These are phyloP conservation scores for Camponotus floridanus DNA, from an alignment of 1,140 invertebrate species.

Conservation along the genomic window DNA sequence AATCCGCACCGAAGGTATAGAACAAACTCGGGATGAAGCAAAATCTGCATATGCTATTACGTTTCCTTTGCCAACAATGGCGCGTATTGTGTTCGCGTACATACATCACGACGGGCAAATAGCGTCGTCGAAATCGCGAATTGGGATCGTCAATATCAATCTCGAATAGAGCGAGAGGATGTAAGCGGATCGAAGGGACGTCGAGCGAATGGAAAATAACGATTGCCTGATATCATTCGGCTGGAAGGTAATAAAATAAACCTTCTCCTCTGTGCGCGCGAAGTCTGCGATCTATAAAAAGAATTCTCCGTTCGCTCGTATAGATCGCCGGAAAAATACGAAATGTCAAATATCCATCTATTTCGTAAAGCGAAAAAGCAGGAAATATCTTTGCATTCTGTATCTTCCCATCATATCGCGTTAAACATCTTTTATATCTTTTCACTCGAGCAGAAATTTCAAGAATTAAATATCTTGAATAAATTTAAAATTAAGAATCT, in stretches of 20 bases:
- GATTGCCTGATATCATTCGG: constrained; percentile 73
- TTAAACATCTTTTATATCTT: too few relatives aligned
- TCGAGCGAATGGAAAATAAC: constrained; percentile 72
- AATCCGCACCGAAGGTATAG: constrained; percentile 26
- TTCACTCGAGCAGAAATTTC: too few relatives aligned
- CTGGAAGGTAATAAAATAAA: constrained; percentile 72
- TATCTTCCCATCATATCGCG: background rate
- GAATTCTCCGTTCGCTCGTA: constrained; percentile 15
- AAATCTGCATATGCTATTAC: constrained; percentile 50
- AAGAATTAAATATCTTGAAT: background rate
- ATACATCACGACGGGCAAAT: constrained; percentile 38
- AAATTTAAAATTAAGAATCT: constrained; percentile 2
- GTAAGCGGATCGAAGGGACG: constrained; percentile 67
- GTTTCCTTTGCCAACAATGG: constrained; percentile 56
- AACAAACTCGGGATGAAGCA: constrained; percentile 1
- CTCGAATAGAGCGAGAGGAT: constrained; percentile 59
- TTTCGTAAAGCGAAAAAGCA: constrained; percentile 1
- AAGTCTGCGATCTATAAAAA: constrained; percentile 54
- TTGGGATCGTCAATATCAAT: constrained; percentile 75
- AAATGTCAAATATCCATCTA: constrained; percentile 57
- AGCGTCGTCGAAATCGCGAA: constrained; percentile 67
- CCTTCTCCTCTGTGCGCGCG: constrained; percentile 38
- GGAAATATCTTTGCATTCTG: background rate
- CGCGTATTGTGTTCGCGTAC: constrained; percentile 34
- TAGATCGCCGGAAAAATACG: constrained; percentile 62